A percentile compares a stretch with the other conserved stretches of the same genome.
phyloP scores from a whole-genome alignment of 2,797 vertebrate species.

The Petrocephalus sullivani region DNA sequence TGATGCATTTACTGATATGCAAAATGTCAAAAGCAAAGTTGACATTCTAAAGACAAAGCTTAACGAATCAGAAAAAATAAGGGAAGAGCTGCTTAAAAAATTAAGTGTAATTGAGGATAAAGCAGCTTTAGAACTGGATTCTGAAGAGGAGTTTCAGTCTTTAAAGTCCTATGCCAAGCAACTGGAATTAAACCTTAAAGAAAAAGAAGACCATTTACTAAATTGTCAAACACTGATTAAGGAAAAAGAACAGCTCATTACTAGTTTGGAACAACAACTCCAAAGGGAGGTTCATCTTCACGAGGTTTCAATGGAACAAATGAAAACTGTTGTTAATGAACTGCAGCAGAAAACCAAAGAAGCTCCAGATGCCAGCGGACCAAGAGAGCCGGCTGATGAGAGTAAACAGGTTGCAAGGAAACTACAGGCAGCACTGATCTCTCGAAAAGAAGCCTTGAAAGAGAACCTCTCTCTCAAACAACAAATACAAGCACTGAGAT shows the following conservation, averaged over 20 bases:
- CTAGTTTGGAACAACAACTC: conserved; percentile 54
- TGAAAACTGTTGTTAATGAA: conserved; percentile 39
- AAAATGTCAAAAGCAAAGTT: conserved; percentile 53
- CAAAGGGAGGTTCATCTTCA: conserved; percentile 48
- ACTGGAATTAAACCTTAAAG: conserved; percentile 39
- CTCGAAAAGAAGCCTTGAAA: conserved; percentile 73
- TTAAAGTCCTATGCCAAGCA: conserved; percentile 35
- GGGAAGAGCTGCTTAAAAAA: conserved; percentile 44
- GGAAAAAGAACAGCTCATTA: conserved; percentile 50
- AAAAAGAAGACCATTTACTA: conserved; percentile 19
- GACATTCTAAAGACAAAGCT: conserved; percentile 42
- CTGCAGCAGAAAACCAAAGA: conserved; percentile 51
- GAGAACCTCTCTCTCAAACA: conserved; percentile 69
- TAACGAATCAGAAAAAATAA: conserved; percentile 43
- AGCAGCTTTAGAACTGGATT: conserved; percentile 21
- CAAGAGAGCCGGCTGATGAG: conserved; percentile 45
- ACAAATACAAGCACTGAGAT: conserved; percentile 48
- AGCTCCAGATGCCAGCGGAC: conserved; percentile 38
- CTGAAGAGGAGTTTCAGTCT: conserved; percentile 15
- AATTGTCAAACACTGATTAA: conserved; percentile 38
- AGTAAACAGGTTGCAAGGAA: conserved; percentile 66
- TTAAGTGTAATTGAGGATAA: conserved; percentile 11
- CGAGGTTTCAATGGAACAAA: conserved; percentile 45
- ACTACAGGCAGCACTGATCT: conserved; percentile 77
- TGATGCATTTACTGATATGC: conserved; percentile 35